Conservation (phyloP, 2,113 vertebrate genomes). For the Lates calcarifer region DNA sequence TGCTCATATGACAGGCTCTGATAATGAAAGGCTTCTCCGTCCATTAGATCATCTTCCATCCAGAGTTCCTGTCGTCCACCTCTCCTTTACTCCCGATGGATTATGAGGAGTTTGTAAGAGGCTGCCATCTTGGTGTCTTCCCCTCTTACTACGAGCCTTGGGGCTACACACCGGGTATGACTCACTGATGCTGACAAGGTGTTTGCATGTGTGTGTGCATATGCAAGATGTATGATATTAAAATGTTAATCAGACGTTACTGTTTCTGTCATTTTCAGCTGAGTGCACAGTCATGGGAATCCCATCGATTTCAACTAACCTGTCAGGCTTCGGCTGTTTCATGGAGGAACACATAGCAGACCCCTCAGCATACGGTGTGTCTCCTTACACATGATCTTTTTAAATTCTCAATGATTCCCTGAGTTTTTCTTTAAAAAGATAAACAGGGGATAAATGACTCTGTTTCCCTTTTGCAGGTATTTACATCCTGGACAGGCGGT, state of each 20-base stretch:
- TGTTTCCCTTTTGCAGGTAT: slow-evolving; percentile 83
- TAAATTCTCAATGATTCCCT: not conserved
- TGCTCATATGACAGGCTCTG: not conserved
- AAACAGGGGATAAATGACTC: not conserved
- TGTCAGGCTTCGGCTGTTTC: slow-evolving; percentile 95
- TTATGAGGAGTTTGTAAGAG: slow-evolving; percentile 95
- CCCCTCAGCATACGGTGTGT: slow-evolving; percentile 90
- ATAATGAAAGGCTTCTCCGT: slow-evolving; percentile 6
- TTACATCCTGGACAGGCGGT: slow-evolving; percentile 94
- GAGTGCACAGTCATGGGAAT: slow-evolving; percentile 97
- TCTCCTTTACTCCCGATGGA: slow-evolving; percentile 94
- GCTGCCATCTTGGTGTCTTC: slow-evolving; percentile 94
- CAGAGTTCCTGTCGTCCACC: slow-evolving; percentile 94
- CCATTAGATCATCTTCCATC: slow-evolving; percentile 92
- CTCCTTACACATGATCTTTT: not conserved
- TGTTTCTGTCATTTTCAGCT: slow-evolving; percentile 77
- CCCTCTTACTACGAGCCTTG: slow-evolving; percentile 96
- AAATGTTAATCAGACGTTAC: not conserved
- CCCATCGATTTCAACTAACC: slow-evolving; percentile 93
- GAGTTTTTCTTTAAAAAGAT: not conserved
- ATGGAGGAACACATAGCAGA: slow-evolving; percentile 97
- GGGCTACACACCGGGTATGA: slow-evolving; percentile 93
- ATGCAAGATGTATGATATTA: not conserved
- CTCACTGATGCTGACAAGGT: not conserved
- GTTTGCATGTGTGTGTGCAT: not conserved